Evolutionary conservation across 2,888 invertebrate genomes (phyloP).

Genomic region (Agelastica alni): DNA sequence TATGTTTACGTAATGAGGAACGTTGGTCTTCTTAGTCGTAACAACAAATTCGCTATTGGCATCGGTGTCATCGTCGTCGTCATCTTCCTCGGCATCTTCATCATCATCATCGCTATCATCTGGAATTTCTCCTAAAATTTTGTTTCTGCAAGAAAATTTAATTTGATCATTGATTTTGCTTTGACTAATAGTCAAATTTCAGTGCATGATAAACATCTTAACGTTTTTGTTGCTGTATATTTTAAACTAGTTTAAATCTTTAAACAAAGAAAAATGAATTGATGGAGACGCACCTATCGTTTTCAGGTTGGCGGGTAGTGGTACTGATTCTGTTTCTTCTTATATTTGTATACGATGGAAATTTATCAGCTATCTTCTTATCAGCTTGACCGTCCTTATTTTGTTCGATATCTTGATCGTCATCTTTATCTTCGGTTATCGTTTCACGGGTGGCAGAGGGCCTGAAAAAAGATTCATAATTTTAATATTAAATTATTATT

Average conservation of each 20-base stretch:
- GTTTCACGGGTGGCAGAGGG: conserved; percentile 40
- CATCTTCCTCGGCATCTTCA: conserved; percentile 29
- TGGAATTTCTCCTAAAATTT: conserved; percentile 41
- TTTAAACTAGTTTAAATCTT: background rate
- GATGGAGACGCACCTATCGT: conserved; percentile 37
- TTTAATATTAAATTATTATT: background rate
- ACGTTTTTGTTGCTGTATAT: no score
- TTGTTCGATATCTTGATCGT: conserved; percentile 43
- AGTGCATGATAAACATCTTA: no score
- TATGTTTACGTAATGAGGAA: conserved; percentile 72
- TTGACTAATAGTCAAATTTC: background rate
- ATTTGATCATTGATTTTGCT: background rate
- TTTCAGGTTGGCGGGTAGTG: conserved; percentile 41
- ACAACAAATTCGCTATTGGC: background rate
- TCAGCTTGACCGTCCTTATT: conserved; percentile 36
- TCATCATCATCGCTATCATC: conserved; percentile 40
- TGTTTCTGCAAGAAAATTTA: no score
- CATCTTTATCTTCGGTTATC: conserved; percentile 35
- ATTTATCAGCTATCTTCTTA: conserved; percentile 11
- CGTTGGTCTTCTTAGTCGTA: conserved; percentile 27
- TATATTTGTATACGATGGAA: conserved; percentile 65
- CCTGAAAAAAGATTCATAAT: conserved; percentile 31
- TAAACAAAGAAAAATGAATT: background rate
- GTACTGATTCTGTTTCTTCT: conserved; percentile 63
- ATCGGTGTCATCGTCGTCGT: conserved; percentile 14